A percentile compares a stretch with the other conserved stretches of the same genome.
Conservation (phyloP, 1,140 invertebrate species). For the Ips typographus region DNA sequence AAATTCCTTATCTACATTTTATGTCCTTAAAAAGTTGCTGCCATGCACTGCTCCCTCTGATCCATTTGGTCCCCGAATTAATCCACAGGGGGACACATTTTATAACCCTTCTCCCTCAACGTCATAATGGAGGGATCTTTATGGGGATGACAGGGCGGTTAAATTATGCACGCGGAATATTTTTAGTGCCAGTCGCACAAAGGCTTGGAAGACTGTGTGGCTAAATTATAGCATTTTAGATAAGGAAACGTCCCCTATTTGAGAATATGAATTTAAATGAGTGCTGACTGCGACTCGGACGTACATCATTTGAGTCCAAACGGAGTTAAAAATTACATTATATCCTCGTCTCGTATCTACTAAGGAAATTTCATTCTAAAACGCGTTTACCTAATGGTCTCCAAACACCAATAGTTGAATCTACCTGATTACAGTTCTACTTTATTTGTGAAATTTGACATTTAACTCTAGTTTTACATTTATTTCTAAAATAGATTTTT, state of each 20-base stretch:
- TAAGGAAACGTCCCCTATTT: conserved; percentile 5
- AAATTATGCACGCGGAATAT: conserved; percentile 17
- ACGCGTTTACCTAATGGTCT: too few species aligned
- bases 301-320: not conserved
- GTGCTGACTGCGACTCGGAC: not conserved
- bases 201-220: conserved; percentile 2
- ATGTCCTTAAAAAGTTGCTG: too few species aligned
- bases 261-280: conserved; percentile 6
- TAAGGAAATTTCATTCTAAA: too few species aligned
- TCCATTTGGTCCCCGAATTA: not conserved
- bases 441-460: too few species aligned
- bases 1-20: too few species aligned
- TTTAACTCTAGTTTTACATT: too few species aligned
- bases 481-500: too few species aligned
- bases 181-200: conserved; percentile 18
- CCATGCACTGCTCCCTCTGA: not conserved
- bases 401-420: too few species aligned
- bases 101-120: conserved; percentile 12
- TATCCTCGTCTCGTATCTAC: not conserved
- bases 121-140: conserved; percentile 13
- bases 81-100: conserved; percentile 10
- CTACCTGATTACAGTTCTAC: too few species aligned
- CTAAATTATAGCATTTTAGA: conserved; percentile 4
- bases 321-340: not conserved
- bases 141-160: conserved; percentile 13